Evolutionary conservation across 2,888 invertebrate species (phyloP).

Genomic region (Heliconius aoede): DNA sequence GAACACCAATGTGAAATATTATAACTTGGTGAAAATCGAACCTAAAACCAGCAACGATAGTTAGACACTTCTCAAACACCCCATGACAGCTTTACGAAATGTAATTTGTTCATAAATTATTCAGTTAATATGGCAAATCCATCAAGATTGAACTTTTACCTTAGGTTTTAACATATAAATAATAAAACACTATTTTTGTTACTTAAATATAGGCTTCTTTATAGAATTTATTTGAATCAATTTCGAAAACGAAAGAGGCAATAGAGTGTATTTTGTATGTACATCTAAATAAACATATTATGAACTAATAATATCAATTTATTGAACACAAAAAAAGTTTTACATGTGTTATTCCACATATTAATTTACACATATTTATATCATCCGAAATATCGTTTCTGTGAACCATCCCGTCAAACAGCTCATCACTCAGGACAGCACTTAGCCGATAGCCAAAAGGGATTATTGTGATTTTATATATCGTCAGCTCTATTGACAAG

Average conservation of each 20-base stretch:
- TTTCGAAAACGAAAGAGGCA: background rate
- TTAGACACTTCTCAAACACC: background rate
- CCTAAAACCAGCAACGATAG: background rate
- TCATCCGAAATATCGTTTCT: constrained; percentile 1
- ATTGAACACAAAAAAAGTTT: background rate
- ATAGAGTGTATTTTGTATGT: no score
- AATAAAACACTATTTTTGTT: background rate
- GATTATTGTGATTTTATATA: constrained; percentile 40
- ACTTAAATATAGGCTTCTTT: background rate
- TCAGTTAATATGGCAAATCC: constrained; percentile 3
- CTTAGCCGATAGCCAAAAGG: constrained; percentile 30
- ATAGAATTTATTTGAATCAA: background rate
- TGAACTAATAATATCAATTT: no score
- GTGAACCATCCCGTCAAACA: background rate
- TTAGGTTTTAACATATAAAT: constrained; percentile 5
- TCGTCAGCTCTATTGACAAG: constrained; percentile 39
- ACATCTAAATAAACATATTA: no score
- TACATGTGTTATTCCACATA: no score
- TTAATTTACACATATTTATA: background rate
- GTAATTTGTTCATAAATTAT: constrained; percentile 4
- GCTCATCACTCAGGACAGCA: constrained; percentile 31
- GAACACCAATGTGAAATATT: no score
- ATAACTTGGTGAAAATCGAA: background rate
- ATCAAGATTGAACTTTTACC: constrained; percentile 3
- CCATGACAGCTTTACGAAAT: background rate